Evolutionary conservation across 1,140 invertebrate species (phyloP).

Genomic region (Drosophila kikkawai): DNA sequence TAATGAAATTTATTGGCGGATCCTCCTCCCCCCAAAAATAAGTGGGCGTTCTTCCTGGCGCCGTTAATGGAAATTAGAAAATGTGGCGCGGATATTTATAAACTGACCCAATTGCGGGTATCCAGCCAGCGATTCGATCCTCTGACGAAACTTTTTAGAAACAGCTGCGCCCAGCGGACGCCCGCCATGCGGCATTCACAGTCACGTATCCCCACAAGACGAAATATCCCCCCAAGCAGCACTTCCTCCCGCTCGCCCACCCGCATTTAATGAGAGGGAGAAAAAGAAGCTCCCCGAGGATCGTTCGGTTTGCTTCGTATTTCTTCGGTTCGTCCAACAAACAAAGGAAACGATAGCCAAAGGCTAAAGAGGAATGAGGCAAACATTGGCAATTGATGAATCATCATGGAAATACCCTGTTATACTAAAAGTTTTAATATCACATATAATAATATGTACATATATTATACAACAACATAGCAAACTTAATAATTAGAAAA

Average conservation of each 20-base stretch:
- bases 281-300: constrained; percentile 18
- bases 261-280: neutral
- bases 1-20: neutral
- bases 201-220: constrained; percentile 31
- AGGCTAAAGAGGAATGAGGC: constrained; percentile 14
- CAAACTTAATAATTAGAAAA: too few species aligned
- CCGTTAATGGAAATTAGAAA: constrained; percentile 60
- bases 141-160: constrained; percentile 61
- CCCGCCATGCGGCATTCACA: constrained; percentile 10
- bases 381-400: neutral
- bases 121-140: constrained; percentile 67
- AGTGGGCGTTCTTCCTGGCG: constrained; percentile 54
- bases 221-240: neutral
- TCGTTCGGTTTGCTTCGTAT: constrained; percentile 16
- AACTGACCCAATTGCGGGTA: constrained; percentile 68
- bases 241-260: neutral
- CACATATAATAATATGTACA: neutral
- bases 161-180: constrained; percentile 45
- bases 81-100: constrained; percentile 65
- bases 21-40: neutral
- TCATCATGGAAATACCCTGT: constrained; percentile 14
- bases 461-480: too few species aligned
- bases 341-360: constrained; percentile 40
- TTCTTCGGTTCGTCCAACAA: constrained; percentile 7
- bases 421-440: neutral